Percentiles rank a stretch among this genome's conserved stretches.
These are phyloP conservation scores for Euphydryas editha DNA, from an alignment of 2,888 invertebrate genomes.

Conservation along the genomic window DNA sequence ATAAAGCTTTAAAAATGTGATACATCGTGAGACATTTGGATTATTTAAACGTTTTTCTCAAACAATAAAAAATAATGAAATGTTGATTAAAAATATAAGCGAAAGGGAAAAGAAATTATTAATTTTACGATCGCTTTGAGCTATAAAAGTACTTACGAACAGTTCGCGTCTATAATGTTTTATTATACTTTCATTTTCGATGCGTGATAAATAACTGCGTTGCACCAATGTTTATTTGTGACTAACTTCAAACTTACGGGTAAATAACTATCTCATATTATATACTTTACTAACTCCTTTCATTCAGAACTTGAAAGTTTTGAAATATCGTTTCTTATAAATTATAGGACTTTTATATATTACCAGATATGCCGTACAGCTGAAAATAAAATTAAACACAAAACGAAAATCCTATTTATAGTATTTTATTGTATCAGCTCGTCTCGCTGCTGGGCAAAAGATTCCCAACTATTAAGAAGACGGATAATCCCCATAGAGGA, in stretches of 20 bases:
- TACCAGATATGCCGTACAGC: no score
- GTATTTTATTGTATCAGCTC: no score
- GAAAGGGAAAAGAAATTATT: constrained; percentile 28
- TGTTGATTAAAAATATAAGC: background rate
- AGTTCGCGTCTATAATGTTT: constrained; percentile 35
- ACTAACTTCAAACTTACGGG: background rate
- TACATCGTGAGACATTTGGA: no score
- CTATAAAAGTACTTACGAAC: constrained; percentile 28
- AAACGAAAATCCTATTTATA: no score
- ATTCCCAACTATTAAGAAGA: no score
- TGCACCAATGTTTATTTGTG: constrained; percentile 20
- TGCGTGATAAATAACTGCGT: constrained; percentile 29
- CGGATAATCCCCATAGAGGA: no score
- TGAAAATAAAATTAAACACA: background rate
- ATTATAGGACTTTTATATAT: no score
- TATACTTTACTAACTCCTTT: background rate
- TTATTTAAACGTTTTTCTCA: background rate
- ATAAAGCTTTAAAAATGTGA: no score
- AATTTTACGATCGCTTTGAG: constrained; percentile 25
- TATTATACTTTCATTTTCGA: constrained; percentile 37
- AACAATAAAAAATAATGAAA: background rate
- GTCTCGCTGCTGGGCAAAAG: no score
- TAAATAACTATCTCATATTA: constrained; percentile 1
- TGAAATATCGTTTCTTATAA: no score
- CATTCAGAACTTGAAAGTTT: background rate